Conservation (phyloP, 2,888 invertebrate species). For the Sylvicola cinctus region DNA sequence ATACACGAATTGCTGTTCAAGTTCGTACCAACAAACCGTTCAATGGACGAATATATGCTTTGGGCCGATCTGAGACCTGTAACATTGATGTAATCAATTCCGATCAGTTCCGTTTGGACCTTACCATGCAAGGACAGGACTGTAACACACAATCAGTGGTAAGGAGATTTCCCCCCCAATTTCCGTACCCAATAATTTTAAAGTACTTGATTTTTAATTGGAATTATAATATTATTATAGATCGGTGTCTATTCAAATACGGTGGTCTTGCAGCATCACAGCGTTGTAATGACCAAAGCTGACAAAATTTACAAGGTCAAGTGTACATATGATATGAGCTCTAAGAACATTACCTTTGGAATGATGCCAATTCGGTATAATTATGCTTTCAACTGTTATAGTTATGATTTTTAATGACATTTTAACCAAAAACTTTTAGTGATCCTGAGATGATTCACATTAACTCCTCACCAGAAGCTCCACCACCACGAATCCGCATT, state of each 20-base stretch:
- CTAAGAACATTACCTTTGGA: slow-evolving; percentile 89
- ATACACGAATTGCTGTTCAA: slow-evolving; percentile 81
- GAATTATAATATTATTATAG: slow-evolving; percentile 26
- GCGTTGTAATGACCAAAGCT: slow-evolving; percentile 90
- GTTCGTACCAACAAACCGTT: slow-evolving; percentile 86
- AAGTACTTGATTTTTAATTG: slow-evolving; percentile 1
- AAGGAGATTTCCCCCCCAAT: slow-evolving; percentile 31
- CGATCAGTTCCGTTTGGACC: slow-evolving; percentile 75
- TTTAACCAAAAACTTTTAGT: slow-evolving; percentile 25
- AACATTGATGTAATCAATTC: slow-evolving; percentile 87
- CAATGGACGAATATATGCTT: slow-evolving; percentile 83
- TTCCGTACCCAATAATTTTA: background rate
- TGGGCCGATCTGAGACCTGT: slow-evolving; percentile 85
- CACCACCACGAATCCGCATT: slow-evolving; percentile 82
- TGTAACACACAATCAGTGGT: slow-evolving; percentile 92
- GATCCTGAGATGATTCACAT: slow-evolving; percentile 94
- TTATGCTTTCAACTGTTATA: background rate
- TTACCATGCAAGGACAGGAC: slow-evolving; percentile 85
- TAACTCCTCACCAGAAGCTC: slow-evolving; percentile 86
- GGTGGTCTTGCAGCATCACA: slow-evolving; percentile 84
- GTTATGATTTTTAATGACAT: slow-evolving; percentile 3
- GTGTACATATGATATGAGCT: slow-evolving; percentile 90
- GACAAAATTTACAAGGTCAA: slow-evolving; percentile 93
- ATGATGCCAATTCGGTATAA: slow-evolving; percentile 82
- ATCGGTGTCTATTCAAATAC: slow-evolving; percentile 87